These are phyloP conservation scores for Cryptomyrus ogoouensis DNA, from an alignment of 2,113 vertebrate genomes.

Conservation along the genomic window DNA sequence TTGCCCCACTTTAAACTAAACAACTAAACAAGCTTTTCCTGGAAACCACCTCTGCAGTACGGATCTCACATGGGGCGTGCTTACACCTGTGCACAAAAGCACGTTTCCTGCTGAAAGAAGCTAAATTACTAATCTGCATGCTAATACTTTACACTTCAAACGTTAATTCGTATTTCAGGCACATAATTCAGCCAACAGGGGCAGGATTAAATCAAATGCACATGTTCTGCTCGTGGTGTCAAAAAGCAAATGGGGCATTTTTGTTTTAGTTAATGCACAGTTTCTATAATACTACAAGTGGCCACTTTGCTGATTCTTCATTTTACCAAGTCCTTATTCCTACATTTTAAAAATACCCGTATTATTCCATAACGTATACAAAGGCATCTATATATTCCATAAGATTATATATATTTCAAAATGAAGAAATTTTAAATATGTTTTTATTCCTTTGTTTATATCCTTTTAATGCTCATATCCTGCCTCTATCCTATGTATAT, in stretches of 20 bases:
- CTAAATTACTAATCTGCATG: conserved; percentile 1
- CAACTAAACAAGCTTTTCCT: background rate
- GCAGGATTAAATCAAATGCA: conserved; percentile 4
- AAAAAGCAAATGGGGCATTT: background rate
- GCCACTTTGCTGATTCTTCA: background rate
- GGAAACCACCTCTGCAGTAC: background rate
- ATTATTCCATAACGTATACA: background rate
- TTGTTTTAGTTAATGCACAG: background rate
- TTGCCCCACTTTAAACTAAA: too few species aligned
- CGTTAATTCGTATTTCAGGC: background rate
- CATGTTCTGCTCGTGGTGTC: too few species aligned
- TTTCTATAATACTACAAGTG: background rate
- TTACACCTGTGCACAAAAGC: background rate
- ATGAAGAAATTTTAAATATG: background rate
- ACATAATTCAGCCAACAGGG: background rate
- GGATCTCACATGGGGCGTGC: conserved; percentile 20
- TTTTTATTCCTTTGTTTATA: background rate
- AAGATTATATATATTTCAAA: background rate
- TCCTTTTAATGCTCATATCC: background rate
- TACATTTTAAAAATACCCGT: background rate
- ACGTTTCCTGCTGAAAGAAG: conserved; percentile 1
- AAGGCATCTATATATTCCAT: background rate
- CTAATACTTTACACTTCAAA: background rate
- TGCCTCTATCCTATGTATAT: background rate
- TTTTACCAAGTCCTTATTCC: background rate